These are phyloP conservation scores for Decapterus maruadsi DNA, from an alignment of 2,797 vertebrate genomes.

Conservation along the genomic window DNA sequence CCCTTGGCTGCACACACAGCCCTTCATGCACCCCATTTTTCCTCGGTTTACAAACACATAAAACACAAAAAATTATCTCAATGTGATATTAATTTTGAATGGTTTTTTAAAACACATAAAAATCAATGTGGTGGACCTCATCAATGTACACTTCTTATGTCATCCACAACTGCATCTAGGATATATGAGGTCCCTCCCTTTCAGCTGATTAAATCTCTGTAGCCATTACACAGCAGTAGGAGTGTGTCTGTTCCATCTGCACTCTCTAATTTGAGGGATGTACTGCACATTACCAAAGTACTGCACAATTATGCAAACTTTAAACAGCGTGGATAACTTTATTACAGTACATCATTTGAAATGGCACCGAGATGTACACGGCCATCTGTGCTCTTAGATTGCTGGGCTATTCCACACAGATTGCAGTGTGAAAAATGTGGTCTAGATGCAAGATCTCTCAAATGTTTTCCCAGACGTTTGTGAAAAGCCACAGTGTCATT, in stretches of 20 bases:
- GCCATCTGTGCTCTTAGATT: not conserved
- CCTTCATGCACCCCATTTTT: not conserved
- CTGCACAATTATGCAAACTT: slow-evolving; percentile 48
- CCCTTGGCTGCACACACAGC: no score
- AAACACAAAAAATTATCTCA: no score
- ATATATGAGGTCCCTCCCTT: slow-evolving; percentile 32
- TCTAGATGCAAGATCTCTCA: not conserved
- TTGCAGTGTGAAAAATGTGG: not conserved
- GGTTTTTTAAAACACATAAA: no score
- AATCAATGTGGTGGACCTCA: not conserved
- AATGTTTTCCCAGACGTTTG: not conserved
- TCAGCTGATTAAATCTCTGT: slow-evolving; percentile 54
- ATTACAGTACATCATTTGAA: slow-evolving; percentile 19
- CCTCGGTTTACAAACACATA: no score
- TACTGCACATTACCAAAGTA: slow-evolving; percentile 45
- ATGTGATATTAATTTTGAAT: no score
- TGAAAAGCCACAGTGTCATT: not conserved
- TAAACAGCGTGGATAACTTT: slow-evolving; percentile 32
- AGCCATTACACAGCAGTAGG: slow-evolving; percentile 42
- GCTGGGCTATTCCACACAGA: not conserved
- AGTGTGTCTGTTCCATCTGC: slow-evolving; percentile 49
- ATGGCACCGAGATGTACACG: not conserved
- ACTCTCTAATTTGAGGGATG: slow-evolving; percentile 43
- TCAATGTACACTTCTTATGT: slow-evolving; percentile 24
- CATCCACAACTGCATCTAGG: slow-evolving; percentile 12